Conservation (phyloP, 2,888 invertebrate species). For the Drosophila trichaetosa region DNA sequence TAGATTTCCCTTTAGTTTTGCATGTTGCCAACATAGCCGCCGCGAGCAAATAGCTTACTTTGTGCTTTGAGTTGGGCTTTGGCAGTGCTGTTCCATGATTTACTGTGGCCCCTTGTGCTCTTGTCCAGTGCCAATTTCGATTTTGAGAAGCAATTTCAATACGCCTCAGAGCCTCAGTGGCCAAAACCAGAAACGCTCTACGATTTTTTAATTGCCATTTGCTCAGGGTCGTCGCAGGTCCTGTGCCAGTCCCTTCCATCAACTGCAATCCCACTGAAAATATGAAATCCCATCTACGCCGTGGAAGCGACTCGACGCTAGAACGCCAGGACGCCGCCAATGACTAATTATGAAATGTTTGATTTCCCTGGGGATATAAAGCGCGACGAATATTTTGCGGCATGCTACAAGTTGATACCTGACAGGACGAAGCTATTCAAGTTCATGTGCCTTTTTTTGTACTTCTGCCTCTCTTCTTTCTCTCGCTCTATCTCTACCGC, state of each 20-base stretch:
- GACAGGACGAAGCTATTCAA: slow-evolving; percentile 52
- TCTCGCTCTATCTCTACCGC: slow-evolving; percentile 12
- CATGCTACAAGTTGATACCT: slow-evolving; percentile 43
- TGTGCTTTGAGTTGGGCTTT: slow-evolving; percentile 59
- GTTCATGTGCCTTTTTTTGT: slow-evolving; percentile 46
- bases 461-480: slow-evolving; percentile 15
- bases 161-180: slow-evolving; percentile 68
- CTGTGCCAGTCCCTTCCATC: slow-evolving; percentile 9
- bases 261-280: slow-evolving; percentile 29
- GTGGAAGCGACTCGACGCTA: slow-evolving; percentile 38
- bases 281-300: slow-evolving; percentile 67
- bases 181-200: slow-evolving; percentile 64
- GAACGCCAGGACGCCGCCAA: slow-evolving; percentile 49
- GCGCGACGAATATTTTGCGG: slow-evolving; percentile 72
- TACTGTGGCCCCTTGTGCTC: slow-evolving; percentile 12
- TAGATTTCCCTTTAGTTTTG: slow-evolving; percentile 79
- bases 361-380: slow-evolving; percentile 80
- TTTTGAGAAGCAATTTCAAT: slow-evolving; percentile 78
- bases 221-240: slow-evolving; percentile 54
- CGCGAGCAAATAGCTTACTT: slow-evolving; percentile 65
- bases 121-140: slow-evolving; percentile 67
- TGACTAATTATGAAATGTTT: slow-evolving; percentile 84
- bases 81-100: slow-evolving; percentile 14
- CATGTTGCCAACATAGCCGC: slow-evolving; percentile 63
- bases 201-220: slow-evolving; percentile 78